Percentiles rank a stretch among this genome's conserved stretches.
Conservation (phyloP, 53 echinoderm and acorn worm species). For the Echinarachnius parma region DNA sequence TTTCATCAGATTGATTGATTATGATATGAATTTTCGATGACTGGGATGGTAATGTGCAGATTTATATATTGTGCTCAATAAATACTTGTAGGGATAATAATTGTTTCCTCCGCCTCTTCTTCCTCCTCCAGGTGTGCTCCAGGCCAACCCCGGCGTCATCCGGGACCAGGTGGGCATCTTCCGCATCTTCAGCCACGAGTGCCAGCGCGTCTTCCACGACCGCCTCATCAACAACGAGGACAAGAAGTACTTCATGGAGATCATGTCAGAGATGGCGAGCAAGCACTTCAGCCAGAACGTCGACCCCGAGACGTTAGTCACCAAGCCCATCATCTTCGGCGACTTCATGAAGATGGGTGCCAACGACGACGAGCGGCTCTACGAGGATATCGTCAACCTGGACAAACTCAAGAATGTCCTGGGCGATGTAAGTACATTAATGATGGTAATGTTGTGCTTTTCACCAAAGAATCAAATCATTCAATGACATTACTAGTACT, state of each 20-base stretch:
- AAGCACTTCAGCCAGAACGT: slow-evolving; percentile 91
- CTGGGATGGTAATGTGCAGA: too few relatives aligned
- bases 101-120: too few relatives aligned
- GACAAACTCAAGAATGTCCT: slow-evolving; percentile 78
- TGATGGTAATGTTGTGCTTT: not conserved
- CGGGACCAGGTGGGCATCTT: slow-evolving; percentile 85
- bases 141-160: slow-evolving; percentile 93
- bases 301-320: slow-evolving; percentile 81
- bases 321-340: slow-evolving; percentile 95
- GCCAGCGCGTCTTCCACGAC: slow-evolving; percentile 98
- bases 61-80: too few relatives aligned
- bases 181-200: slow-evolving; percentile 98
- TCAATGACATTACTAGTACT: too few relatives aligned
- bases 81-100: too few relatives aligned
- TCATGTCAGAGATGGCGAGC: slow-evolving; percentile 94
- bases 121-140: slow-evolving; percentile 71
- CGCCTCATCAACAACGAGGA: slow-evolving; percentile 97
- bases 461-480: not conserved
- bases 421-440: slow-evolving; percentile 76
- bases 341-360: slow-evolving; percentile 99
- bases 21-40: too few relatives aligned
- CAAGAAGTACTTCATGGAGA: slow-evolving; percentile 98
- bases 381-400: slow-evolving; percentile 85
- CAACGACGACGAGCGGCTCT: slow-evolving; percentile 68
- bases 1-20: too few relatives aligned